These are phyloP conservation scores for Phaedon cochleariae DNA, from an alignment of 2,888 invertebrate genomes.

Conservation along the genomic window DNA sequence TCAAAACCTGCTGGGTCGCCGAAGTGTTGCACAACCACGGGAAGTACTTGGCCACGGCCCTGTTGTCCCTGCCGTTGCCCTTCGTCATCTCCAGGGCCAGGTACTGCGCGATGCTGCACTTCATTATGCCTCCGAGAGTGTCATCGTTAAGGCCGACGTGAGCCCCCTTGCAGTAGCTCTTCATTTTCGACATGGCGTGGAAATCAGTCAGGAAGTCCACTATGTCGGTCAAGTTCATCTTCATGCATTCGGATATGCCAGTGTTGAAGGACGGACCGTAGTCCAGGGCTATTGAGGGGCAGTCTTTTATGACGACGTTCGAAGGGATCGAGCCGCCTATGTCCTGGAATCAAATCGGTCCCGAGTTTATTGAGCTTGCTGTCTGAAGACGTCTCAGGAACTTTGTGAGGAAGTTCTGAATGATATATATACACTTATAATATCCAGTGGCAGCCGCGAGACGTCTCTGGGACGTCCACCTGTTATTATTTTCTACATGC, in stretches of 20 bases:
- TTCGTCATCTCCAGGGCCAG: conserved; percentile 93
- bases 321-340: conserved; percentile 87
- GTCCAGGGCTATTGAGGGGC: conserved; percentile 60
- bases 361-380: too few relatives aligned
- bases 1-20: conserved; percentile 76
- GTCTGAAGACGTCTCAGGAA: too few relatives aligned
- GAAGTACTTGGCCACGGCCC: conserved; percentile 80
- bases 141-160: conserved; percentile 86
- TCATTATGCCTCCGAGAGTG: conserved; percentile 94
- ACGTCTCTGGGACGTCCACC: too few relatives aligned
- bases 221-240: conserved; percentile 90
- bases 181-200: conserved; percentile 95
- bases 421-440: too few relatives aligned
- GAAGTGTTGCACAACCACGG: conserved; percentile 92
- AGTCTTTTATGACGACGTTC: conserved; percentile 73
- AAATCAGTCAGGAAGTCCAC: conserved; percentile 96
- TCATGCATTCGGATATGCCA: conserved; percentile 93
- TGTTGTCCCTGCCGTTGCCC: conserved; percentile 84
- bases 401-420: too few relatives aligned
- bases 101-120: conserved; percentile 93
- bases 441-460: too few relatives aligned
- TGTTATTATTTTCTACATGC: too few relatives aligned
- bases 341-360: conserved; percentile 70
- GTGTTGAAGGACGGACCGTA: conserved; percentile 72
- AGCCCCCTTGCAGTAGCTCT: conserved; percentile 78